Evolutionary conservation across 2,888 invertebrate species (phyloP).

Genomic region (Caenorhabditis wallacei): DNA sequence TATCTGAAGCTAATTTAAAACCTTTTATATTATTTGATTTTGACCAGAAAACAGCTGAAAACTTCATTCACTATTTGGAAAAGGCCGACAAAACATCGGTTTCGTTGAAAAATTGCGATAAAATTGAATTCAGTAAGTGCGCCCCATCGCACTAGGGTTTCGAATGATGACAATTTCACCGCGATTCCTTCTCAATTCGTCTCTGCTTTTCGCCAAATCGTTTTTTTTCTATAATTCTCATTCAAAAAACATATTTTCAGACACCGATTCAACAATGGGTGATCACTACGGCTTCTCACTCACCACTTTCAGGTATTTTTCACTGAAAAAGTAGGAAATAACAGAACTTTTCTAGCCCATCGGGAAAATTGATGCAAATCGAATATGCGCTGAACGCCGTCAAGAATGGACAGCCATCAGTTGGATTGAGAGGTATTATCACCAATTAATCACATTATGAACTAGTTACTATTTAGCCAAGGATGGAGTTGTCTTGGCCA

Average conservation of each 20-base stretch:
- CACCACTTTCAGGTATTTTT: constrained; percentile 80
- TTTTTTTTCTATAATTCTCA: constrained; percentile 9
- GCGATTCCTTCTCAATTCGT: constrained; percentile 22
- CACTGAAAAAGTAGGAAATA: neutral
- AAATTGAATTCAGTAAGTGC: constrained; percentile 33
- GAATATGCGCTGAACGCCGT: constrained; percentile 99
- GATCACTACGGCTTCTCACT: constrained; percentile 83
- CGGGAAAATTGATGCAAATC: constrained; percentile 98
- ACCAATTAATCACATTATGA: neutral
- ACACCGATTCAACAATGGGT: constrained; percentile 72
- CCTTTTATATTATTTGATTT: constrained; percentile 33
- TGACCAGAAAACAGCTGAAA: neutral
- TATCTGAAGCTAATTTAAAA: neutral
- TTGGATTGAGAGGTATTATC: constrained; percentile 88
- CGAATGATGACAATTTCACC: constrained; percentile 63
- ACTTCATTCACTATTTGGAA: constrained; percentile 14
- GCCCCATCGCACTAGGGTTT: constrained; percentile 49
- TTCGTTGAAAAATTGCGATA: neutral
- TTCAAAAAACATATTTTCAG: constrained; percentile 17
- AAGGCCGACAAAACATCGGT: neutral
- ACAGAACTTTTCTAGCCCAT: constrained; percentile 88
- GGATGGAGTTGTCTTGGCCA: constrained; percentile 98
- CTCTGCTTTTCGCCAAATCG: neutral
- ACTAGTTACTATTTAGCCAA: constrained; percentile 87
- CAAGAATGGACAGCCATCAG: constrained; percentile 97